phyloP scores from a whole-genome alignment of 2,888 invertebrate species.

The Eupithecia centaureata region DNA sequence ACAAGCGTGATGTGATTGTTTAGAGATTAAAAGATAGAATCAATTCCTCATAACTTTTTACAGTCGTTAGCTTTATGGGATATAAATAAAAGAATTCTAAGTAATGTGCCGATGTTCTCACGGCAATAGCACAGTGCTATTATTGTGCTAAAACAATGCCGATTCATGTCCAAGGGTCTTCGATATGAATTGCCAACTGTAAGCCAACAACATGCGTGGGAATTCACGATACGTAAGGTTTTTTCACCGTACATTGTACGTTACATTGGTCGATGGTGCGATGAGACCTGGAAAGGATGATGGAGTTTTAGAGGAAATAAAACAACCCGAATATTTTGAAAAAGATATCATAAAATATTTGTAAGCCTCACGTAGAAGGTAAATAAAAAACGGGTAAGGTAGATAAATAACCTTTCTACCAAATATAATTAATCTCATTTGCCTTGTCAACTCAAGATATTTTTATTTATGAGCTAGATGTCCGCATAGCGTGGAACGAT shows the following conservation, averaged over 20 bases:
- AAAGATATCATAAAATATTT: no score
- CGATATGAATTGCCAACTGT: slow-evolving; percentile 62
- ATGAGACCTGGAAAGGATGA: background rate
- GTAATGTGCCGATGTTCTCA: slow-evolving; percentile 45
- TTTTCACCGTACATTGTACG: slow-evolving; percentile 34
- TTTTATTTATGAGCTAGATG: no score
- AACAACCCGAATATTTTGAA: no score
- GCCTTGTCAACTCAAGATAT: no score
- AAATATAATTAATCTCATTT: no score
- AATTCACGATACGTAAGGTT: slow-evolving; percentile 30
- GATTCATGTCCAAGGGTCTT: slow-evolving; percentile 62
- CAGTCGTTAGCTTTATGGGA: slow-evolving; percentile 57
- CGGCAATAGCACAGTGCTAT: slow-evolving; percentile 51
- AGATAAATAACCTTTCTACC: no score
- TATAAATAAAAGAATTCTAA: slow-evolving; percentile 34
- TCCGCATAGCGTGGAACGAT: no score
- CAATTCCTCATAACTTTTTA: slow-evolving; percentile 1
- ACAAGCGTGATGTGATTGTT: background rate
- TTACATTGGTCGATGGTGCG: slow-evolving; percentile 3
- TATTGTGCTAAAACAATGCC: slow-evolving; percentile 59
- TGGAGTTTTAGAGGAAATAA: background rate
- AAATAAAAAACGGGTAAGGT: no score
- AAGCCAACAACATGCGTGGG: slow-evolving; percentile 44
- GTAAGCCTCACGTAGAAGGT: no score
- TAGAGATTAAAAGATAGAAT: background rate